phyloP scores from a whole-genome alignment of 2,888 invertebrate species.

The Pammene aurita region DNA sequence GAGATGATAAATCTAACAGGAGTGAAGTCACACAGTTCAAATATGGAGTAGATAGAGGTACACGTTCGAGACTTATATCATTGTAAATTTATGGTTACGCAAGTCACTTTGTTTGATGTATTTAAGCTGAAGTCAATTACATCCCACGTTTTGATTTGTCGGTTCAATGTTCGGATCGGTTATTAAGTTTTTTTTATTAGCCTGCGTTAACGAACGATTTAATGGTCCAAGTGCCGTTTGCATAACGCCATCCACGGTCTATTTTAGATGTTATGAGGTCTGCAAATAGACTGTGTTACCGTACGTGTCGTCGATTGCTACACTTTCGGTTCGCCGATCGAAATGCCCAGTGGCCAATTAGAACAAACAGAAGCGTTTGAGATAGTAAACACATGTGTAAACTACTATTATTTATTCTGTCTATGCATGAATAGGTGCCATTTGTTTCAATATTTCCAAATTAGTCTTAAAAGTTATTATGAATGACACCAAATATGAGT shows the following conservation, averaged over 20 bases:
- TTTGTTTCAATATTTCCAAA: background rate
- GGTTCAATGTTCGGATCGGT: slow-evolving; percentile 25
- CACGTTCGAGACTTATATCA: slow-evolving; percentile 4
- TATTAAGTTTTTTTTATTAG: slow-evolving; percentile 21
- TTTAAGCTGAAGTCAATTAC: slow-evolving; percentile 27
- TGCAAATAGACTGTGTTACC: slow-evolving; percentile 46
- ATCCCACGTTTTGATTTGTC: slow-evolving; percentile 29
- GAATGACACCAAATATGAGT: too few species aligned
- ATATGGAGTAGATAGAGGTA: slow-evolving; percentile 57
- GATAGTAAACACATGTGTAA: slow-evolving; percentile 27
- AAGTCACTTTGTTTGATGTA: slow-evolving; percentile 29
- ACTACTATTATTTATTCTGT: slow-evolving; percentile 10
- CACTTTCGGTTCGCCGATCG: slow-evolving; percentile 32
- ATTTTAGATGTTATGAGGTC: slow-evolving; percentile 51
- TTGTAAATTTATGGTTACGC: slow-evolving; percentile 26
- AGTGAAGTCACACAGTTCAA: slow-evolving; percentile 45
- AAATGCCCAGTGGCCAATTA: slow-evolving; percentile 31
- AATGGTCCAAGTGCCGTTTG: slow-evolving; percentile 61
- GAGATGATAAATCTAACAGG: slow-evolving; percentile 24
- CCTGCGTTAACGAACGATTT: slow-evolving; percentile 52
- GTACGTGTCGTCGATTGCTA: slow-evolving; percentile 40
- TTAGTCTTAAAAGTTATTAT: background rate
- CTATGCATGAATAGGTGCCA: background rate
- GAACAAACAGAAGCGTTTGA: slow-evolving; percentile 30
- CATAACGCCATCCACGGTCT: slow-evolving; percentile 55